Percentiles rank a stretch among this genome's conserved stretches.
Conservation (phyloP, 37 sponge, comb jelly and placozoan genomes). For the Corticium candelabrum region DNA sequence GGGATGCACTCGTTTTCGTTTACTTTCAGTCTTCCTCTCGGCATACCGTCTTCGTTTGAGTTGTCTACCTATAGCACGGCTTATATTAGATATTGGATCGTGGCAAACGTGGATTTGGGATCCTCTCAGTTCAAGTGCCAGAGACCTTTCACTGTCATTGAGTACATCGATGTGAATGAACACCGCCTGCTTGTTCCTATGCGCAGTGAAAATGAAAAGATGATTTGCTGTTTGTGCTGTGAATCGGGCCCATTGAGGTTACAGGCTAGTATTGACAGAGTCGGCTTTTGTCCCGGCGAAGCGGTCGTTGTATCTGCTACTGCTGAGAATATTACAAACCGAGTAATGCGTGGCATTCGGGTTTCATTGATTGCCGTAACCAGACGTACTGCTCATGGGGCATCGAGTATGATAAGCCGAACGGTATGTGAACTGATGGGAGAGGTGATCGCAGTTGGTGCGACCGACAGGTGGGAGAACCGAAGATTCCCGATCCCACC, state of each 20-base stretch:
- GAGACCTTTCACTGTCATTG: constrained; percentile 22
- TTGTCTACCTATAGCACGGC: constrained; percentile 32
- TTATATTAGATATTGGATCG: constrained; percentile 33
- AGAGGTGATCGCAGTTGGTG: not conserved
- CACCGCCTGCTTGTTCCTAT: constrained; percentile 18
- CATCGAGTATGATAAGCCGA: not conserved
- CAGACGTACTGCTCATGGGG: not conserved
- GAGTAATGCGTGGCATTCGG: not conserved
- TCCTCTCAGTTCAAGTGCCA: constrained; percentile 23
- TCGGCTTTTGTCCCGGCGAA: constrained; percentile 43
- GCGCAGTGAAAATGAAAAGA: constrained; percentile 25
- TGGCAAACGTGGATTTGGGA: constrained; percentile 28
- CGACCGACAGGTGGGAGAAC: not conserved
- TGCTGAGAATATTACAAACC: not conserved
- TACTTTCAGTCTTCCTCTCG: constrained; percentile 19
- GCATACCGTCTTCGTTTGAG: constrained; percentile 1
- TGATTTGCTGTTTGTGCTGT: constrained; percentile 61
- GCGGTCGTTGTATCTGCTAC: not conserved
- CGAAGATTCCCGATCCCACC: not conserved
- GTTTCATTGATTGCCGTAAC: not conserved
- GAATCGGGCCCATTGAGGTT: constrained; percentile 42
- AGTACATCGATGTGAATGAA: constrained; percentile 31
- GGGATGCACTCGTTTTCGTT: constrained; percentile 36
- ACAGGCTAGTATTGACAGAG: constrained; percentile 21
- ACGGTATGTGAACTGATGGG: not conserved